Base-by-base conservation (phyloP, 2,113 vertebrate genomes). In the Ptilorrhoa leucosticta region DNA sequence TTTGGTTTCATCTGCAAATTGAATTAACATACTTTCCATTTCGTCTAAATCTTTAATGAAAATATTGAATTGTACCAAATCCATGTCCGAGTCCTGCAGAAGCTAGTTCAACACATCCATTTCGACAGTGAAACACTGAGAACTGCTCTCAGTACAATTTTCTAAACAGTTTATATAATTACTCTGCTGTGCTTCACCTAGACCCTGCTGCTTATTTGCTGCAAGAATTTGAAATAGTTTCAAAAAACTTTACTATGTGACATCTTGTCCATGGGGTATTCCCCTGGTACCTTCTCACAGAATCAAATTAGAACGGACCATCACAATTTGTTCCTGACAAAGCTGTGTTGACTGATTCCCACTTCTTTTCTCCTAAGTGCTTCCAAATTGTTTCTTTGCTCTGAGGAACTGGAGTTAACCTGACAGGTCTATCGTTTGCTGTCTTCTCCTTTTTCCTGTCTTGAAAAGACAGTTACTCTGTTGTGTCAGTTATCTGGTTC, bases 351-450 rank as follows among this genome's bases (percentile, higher is more conserved):
- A 58, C 50, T 37, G 30, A 80, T 88, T 80, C 28, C 40, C 12
- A 22, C n/a, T 85, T 19, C 30, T 89, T 73, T 70, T 86, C 79
- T 92, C 39, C 47, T 51, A 66, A 47, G 24, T 90, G 15, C 58
- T 86, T 81, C 72, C 60, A 60, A 90, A 89, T 81, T 54, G 16
- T 89, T 92, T 63, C 89, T 93, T 78, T 94, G 60, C 81, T 90
- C 76, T 58, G 50, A 90, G 66, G 66, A 92, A 12, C 54, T 70
- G 71, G 76, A 94, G 85, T 83, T 88, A 70, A 69, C 64, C 33
- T 86, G 90, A 63, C 76, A 92, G 39, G 44, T 66, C 76, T 90
- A 51, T 95, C 8, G 0, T 70, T 93, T 0, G 10, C 68, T 65
- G 50, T 65, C 83, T 83, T 60, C 53, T 66, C 51, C 24, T 82